Conservation (phyloP, 2,797 vertebrate genomes). For the Karalla daura region DNA sequence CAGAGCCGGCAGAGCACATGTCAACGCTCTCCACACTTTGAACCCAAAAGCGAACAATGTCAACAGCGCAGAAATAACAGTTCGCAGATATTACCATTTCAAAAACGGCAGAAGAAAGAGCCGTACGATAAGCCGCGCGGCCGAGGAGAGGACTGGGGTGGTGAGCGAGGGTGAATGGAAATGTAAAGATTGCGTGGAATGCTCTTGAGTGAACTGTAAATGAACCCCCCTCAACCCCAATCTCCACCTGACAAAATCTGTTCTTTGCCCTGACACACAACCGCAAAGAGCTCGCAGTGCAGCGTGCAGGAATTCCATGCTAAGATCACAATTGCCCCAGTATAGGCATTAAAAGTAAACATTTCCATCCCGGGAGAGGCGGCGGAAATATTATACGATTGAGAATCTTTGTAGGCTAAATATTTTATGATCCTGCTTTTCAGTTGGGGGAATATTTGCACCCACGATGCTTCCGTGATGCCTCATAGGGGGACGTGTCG, state of each 20-base stretch:
- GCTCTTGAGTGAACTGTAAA: conserved; percentile 74
- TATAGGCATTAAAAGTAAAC: conserved; percentile 51
- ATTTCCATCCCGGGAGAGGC: conserved; percentile 48
- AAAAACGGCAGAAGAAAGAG: conserved; percentile 29
- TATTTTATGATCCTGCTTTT: conserved; percentile 33
- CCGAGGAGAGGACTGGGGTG: conserved; percentile 3
- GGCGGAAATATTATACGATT: conserved; percentile 45
- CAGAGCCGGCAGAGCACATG: conserved; percentile 25
- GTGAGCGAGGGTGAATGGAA: conserved; percentile 55
- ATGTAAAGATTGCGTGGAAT: conserved; percentile 78
- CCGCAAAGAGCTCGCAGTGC: conserved; percentile 64
- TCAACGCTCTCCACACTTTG: conserved; percentile 18
- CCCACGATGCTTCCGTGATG: conserved; percentile 2
- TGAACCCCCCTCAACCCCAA: conserved; percentile 80
- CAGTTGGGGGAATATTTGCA: conserved; percentile 20
- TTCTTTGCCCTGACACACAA: conserved; percentile 70
- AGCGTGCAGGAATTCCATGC: conserved; percentile 63
- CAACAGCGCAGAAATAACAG: conserved; percentile 20
- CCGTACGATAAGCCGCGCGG: neutral
- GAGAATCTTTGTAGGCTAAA: conserved; percentile 20
- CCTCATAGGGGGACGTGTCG: conserved; percentile 17
- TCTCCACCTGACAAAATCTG: conserved; percentile 80
- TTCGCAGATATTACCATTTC: conserved; percentile 42
- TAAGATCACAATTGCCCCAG: conserved; percentile 61
- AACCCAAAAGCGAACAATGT: conserved; percentile 28